Conservation (phyloP, 2,797 vertebrate genomes). For the Megaceryle alcyon region DNA sequence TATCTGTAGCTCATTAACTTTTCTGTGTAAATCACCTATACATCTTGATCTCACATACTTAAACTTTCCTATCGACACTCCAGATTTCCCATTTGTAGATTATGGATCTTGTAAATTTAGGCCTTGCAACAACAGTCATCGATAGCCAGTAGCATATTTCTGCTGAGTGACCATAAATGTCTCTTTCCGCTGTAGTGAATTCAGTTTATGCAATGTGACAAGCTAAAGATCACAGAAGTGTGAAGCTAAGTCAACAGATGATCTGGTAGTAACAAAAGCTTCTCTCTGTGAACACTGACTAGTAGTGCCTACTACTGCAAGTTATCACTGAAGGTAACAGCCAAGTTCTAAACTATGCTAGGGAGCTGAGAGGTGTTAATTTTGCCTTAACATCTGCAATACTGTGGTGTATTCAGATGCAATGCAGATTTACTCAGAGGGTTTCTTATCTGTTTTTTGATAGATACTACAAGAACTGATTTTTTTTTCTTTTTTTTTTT, state of each 20-base stretch:
- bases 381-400: not conserved
- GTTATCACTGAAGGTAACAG: conserved; percentile 50
- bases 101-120: not conserved
- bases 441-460: conserved; percentile 13
- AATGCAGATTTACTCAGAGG: not conserved
- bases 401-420: not conserved
- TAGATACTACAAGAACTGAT: not conserved
- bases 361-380: not conserved
- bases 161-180: not conserved
- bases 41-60: not conserved
- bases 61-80: not conserved
- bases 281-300: conserved; percentile 61
- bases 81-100: not conserved
- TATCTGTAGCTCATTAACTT: not conserved
- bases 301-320: conserved; percentile 72
- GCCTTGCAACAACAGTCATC: not conserved
- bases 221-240: conserved; percentile 42
- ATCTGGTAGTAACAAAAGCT: conserved; percentile 22
- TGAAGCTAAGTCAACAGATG: conserved; percentile 28
- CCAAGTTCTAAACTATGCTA: not conserved
- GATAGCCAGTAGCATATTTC: not conserved
- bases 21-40: not conserved
- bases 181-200: conserved; percentile 23
- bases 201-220: conserved; percentile 49
- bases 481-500: not conserved